phyloP scores from a whole-genome alignment of 2,888 invertebrate species.

The Nomada fucata region DNA sequence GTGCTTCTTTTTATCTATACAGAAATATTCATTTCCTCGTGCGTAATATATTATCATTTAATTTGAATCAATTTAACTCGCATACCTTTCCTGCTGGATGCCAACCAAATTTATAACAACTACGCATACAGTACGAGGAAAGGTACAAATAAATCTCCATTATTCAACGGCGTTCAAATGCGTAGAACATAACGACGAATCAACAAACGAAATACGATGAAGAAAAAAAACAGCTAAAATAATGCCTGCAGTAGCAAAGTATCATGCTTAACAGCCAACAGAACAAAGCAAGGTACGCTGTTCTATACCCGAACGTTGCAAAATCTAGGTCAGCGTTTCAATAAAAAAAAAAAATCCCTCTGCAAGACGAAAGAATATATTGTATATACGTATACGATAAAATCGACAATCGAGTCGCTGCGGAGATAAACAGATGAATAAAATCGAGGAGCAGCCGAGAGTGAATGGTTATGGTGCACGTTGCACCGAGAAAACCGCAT shows the following conservation, averaged over 20 bases:
- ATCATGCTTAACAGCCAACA: too few relatives aligned
- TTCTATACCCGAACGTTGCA: too few relatives aligned
- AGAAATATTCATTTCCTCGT: neutral
- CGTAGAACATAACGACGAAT: neutral
- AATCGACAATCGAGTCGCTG: neutral
- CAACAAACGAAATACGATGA: too few relatives aligned
- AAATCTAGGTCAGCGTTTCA: too few relatives aligned
- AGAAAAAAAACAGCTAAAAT: too few relatives aligned
- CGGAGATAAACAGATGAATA: neutral
- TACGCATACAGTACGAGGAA: too few relatives aligned
- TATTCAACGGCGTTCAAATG: too few relatives aligned
- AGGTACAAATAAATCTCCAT: neutral
- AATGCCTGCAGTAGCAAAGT: too few relatives aligned
- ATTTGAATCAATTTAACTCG: neutral
- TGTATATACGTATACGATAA: neutral
- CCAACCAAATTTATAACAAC: neutral
- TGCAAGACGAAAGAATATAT: neutral
- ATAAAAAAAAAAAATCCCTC: neutral
- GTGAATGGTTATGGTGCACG: slow-evolving; percentile 1
- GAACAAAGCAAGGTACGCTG: too few relatives aligned
- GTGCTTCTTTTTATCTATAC: neutral
- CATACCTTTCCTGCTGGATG: neutral
- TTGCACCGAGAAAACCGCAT: slow-evolving; percentile 46
- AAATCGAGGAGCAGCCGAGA: neutral
- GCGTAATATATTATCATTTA: neutral